Evolutionary conservation across 2,797 vertebrate genomes (phyloP).

Genomic region (Sebastes melanostomus): DNA sequence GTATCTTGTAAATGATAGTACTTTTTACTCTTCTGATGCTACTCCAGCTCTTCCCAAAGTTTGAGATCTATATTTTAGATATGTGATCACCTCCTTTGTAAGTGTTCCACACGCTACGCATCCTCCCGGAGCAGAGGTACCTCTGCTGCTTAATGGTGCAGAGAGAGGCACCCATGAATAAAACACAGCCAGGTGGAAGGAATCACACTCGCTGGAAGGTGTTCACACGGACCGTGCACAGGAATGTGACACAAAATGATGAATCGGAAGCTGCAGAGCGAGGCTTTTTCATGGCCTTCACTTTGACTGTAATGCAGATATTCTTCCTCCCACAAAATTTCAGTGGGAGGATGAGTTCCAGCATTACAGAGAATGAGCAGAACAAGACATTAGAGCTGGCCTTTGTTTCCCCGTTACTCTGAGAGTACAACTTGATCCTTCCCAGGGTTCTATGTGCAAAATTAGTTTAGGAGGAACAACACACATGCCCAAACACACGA

Average conservation of each 20-base stretch:
- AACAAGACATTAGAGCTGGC: slow-evolving; percentile 1
- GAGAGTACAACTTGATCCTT: slow-evolving; percentile 46
- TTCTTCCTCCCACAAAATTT: not conserved
- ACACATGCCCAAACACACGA: not conserved
- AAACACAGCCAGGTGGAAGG: slow-evolving; percentile 70
- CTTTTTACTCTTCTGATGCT: not conserved
- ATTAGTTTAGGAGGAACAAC: slow-evolving; percentile 17
- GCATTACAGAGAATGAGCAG: not conserved
- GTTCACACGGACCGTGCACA: slow-evolving; percentile 59
- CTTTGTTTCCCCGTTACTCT: slow-evolving; percentile 44
- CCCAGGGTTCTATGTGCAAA: slow-evolving; percentile 26
- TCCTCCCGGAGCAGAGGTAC: slow-evolving; percentile 30
- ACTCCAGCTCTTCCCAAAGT: not conserved
- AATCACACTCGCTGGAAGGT: slow-evolving; percentile 63
- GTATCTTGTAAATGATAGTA: not conserved
- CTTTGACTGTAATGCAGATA: slow-evolving; percentile 41
- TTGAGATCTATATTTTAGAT: not conserved
- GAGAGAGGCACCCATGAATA: slow-evolving; percentile 64
- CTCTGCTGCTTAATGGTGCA: slow-evolving; percentile 66
- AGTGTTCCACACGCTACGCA: slow-evolving; percentile 33
- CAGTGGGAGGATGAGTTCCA: slow-evolving; percentile 14
- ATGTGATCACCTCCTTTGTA: slow-evolving; percentile 25
- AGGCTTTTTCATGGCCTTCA: slow-evolving; percentile 19
- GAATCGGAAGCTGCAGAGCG: slow-evolving; percentile 48
- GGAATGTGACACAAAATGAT: slow-evolving; percentile 69